Evolutionary conservation across 2,113 vertebrate genomes (phyloP).

Genomic region (Equus przewalskii): DNA sequence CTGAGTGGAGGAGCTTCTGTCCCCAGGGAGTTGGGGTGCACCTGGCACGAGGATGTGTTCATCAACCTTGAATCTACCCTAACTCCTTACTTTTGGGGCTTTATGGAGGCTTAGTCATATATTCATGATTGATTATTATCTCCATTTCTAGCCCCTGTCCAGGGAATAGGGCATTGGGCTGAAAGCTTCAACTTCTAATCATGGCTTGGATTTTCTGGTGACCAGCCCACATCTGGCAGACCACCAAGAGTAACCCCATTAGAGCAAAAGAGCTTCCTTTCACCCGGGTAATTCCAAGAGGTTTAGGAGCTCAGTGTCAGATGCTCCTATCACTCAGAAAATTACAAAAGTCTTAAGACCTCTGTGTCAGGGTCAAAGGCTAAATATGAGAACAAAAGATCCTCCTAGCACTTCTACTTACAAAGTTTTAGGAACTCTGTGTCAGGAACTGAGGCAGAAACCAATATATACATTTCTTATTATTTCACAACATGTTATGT

Average conservation of each 20-base stretch:
- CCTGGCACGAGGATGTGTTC: not conserved
- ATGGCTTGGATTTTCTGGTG: not conserved
- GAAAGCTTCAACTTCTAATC: not conserved
- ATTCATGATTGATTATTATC: not conserved
- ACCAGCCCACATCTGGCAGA: not conserved
- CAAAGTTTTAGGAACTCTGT: not conserved
- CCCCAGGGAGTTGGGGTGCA: not conserved
- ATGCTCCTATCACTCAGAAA: not conserved
- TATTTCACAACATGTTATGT: not conserved
- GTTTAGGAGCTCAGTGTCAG: not conserved
- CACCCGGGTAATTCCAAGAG: not conserved
- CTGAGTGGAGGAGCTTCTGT: not conserved
- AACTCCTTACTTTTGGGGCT: not conserved
- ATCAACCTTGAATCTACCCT: not conserved
- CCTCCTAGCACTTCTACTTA: not conserved
- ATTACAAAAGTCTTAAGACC: not conserved
- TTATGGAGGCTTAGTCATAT: not conserved
- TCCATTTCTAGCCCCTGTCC: not conserved
- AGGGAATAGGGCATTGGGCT: not conserved
- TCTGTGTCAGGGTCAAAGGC: not conserved
- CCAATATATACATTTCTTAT: not conserved
- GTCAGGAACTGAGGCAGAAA: not conserved
- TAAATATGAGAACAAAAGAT: not conserved
- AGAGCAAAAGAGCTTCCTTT: not conserved
- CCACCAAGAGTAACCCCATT: not conserved